These are phyloP conservation scores for Drosophila percnosoma DNA, from an alignment of 2,888 invertebrate genomes.

Conservation along the genomic window DNA sequence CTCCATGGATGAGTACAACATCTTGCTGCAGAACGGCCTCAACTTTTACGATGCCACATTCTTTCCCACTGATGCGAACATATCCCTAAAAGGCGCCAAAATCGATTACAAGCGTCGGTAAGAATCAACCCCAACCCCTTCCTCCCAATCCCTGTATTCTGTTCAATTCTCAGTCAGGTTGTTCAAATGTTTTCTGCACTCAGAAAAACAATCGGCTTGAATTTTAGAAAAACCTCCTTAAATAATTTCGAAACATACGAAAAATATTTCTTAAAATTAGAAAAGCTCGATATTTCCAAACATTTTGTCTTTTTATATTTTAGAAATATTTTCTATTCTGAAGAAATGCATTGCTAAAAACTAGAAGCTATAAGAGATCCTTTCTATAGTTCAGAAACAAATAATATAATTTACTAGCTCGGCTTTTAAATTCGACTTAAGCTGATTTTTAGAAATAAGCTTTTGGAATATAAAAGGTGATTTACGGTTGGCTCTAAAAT, in stretches of 20 bases:
- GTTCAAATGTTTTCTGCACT: background rate
- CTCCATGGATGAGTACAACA: slow-evolving; percentile 91
- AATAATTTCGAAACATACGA: background rate
- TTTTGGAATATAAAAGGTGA: background rate
- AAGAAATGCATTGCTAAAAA: background rate
- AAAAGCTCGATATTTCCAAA: background rate
- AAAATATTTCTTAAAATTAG: background rate
- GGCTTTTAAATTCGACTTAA: background rate
- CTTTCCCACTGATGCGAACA: slow-evolving; percentile 92
- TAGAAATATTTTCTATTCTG: background rate
- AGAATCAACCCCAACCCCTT: slow-evolving; percentile 9
- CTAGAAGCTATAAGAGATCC: background rate
- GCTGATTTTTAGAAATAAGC: background rate
- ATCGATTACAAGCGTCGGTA: slow-evolving; percentile 86
- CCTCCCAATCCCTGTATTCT: background rate
- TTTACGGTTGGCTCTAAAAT: background rate
- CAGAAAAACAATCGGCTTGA: background rate
- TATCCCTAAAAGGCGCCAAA: slow-evolving; percentile 88
- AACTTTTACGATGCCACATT: slow-evolving; percentile 95
- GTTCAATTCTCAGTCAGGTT: background rate
- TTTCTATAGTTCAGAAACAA: background rate
- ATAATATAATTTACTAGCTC: background rate
- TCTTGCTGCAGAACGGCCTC: slow-evolving; percentile 92
- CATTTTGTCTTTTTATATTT: background rate
- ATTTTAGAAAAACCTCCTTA: background rate